These are phyloP conservation scores for Blastobasis lacticolella DNA, from an alignment of 2,888 invertebrate genomes.

Conservation along the genomic window DNA sequence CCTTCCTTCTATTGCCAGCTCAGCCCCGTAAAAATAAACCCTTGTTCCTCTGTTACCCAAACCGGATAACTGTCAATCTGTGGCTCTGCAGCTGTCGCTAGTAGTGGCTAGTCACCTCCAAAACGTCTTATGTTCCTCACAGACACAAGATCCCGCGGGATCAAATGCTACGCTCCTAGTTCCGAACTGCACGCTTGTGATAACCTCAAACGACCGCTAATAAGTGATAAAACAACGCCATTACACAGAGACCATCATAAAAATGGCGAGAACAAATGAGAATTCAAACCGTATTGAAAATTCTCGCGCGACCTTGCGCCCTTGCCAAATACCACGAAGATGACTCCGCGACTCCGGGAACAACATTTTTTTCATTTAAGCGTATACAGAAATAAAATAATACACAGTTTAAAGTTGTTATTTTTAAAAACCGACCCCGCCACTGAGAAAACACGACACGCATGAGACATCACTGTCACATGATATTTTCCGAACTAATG, in stretches of 20 bases:
- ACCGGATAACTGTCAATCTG: too few species aligned
- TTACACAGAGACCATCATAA: neutral
- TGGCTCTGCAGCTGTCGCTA: too few species aligned
- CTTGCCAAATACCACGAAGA: conserved; percentile 47
- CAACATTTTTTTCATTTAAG: neutral
- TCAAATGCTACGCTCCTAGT: too few species aligned
- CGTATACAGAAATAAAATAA: neutral
- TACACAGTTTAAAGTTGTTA: too few species aligned
- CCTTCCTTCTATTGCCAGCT: too few species aligned
- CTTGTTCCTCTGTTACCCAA: too few species aligned
- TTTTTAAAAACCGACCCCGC: too few species aligned
- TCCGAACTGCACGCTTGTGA: neutral
- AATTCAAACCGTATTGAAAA: neutral
- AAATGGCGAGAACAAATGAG: conserved; percentile 1
- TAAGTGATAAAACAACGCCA: neutral
- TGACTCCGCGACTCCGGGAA: conserved; percentile 15
- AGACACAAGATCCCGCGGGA: too few species aligned
- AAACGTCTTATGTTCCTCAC: neutral
- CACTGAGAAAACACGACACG: neutral
- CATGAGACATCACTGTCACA: neutral
- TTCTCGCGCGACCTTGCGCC: conserved; percentile 36
- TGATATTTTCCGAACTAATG: too few species aligned
- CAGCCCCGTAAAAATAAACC: too few species aligned
- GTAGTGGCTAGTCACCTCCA: neutral
- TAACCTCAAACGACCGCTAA: neutral